Evolutionary conservation across 2,888 invertebrate species (phyloP), one percentile per base, ranked within the genome.

Genomic region (Aricia artaxerxes): DNA sequence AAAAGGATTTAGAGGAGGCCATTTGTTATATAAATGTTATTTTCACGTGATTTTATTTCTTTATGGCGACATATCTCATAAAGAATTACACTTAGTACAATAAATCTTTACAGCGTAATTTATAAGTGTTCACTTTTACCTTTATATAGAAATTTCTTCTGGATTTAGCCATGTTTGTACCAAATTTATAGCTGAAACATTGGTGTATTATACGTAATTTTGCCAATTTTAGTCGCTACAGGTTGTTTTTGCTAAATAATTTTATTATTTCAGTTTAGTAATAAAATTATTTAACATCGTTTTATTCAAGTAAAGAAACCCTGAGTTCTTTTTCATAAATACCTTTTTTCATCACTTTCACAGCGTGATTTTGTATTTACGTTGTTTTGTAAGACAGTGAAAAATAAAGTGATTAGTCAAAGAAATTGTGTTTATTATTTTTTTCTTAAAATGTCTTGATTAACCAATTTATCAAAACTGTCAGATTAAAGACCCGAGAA

Each of bases 391-490:
- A 73, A 38, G 49, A 24, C 24, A 31, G 75, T 49, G 13, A 75
- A 53, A 53, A 73, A 44, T n/a, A n/a, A 73, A 73, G 73, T 73
- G 73, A 73, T 73, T 44, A 73, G n/a, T 73, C 73, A 73, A 44
- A 73, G 16, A 31, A 49, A n/a, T 13, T 49, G 31, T 75, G 75
- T 75, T 24, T 31, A 53, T 75, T 49, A 24, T 53, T 75, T 49
- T 9, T 9, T 24, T 73, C 44, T 75, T 53, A 31, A 49, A 31
- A 75, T 75, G n/a, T 31, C 44, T 75, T 75, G 49, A 53, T 5
- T 75, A 75, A 53, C 64, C 61, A 75, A 79, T 80, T 78, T 78
- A 79, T 77, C 77, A 79, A 13, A 73, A 73, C 77, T 75, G 77
- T 78, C 69, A 64, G 60, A 38, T 9, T 9, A n/a, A 49, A 73